These are phyloP conservation scores for Aselliscus stoliczkanus DNA, from an alignment of 2,797 vertebrate species.

Conservation along the genomic window DNA sequence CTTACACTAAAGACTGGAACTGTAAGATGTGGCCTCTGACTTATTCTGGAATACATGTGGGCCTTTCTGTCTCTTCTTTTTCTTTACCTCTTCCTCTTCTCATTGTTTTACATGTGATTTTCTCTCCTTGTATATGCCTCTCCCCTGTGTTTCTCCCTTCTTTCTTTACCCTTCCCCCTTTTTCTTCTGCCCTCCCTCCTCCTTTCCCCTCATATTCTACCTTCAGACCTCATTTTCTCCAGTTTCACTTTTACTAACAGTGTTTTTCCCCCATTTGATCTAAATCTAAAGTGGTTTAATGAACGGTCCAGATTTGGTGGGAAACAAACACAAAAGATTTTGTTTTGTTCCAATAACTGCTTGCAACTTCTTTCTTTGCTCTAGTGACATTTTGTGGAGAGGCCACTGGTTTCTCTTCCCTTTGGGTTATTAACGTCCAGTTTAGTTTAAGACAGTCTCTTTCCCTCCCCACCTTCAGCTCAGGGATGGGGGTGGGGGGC, in stretches of 20 bases:
- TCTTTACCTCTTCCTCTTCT: background rate
- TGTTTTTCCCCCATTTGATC: background rate
- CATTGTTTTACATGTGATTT: rapidly evolving
- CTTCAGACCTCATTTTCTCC: background rate
- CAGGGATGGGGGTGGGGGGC: rapidly evolving
- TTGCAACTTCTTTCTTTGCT: background rate
- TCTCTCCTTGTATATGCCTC: background rate
- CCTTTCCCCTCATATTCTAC: background rate
- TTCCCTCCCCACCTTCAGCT: background rate
- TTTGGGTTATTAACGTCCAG: background rate
- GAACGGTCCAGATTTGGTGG: background rate
- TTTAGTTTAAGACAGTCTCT: background rate
- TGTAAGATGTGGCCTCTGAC: background rate
- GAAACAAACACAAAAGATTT: background rate
- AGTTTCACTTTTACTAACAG: background rate
- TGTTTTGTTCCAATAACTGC: background rate
- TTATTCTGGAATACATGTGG: rapidly evolving
- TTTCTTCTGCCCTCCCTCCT: background rate
- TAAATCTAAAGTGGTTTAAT: background rate
- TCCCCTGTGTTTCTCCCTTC: background rate
- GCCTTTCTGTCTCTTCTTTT: background rate
- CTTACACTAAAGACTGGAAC: background rate
- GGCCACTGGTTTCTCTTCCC: background rate
- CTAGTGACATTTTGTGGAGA: background rate
- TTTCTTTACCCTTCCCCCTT: background rate